A percentile compares a stretch with the other conserved stretches of the same genome.
These are phyloP conservation scores for Papilio xuthus DNA, from an alignment of 1,140 invertebrate species.

Conservation along the genomic window DNA sequence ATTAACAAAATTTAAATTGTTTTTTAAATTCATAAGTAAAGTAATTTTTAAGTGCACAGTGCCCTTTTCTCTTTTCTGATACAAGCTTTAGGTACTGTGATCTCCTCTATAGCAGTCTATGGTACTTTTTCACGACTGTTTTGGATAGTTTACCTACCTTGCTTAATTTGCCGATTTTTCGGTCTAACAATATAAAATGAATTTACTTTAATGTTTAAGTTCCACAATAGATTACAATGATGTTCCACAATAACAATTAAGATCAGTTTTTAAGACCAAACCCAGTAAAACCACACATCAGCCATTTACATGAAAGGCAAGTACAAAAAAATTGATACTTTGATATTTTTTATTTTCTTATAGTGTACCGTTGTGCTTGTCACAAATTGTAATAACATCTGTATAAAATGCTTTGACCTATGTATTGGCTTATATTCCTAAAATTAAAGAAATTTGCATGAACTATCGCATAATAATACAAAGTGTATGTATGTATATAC, in stretches of 20 bases:
- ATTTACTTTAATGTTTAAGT: conserved; percentile 62
- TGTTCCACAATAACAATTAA: conserved; percentile 67
- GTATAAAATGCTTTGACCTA: conserved; percentile 34
- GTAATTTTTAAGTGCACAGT: background rate
- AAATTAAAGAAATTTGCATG: conserved; percentile 61
- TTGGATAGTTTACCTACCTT: conserved; percentile 80
- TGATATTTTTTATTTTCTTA: conserved; percentile 73
- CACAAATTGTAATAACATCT: conserved; percentile 37
- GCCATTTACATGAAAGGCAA: conserved; percentile 82
- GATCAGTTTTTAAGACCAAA: conserved; percentile 50
- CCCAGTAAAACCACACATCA: conserved; percentile 68
- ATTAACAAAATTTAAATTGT: background rate
- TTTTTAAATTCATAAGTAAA: background rate
- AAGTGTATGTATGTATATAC: conserved; percentile 71
- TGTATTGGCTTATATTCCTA: conserved; percentile 55
- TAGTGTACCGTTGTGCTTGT: conserved; percentile 47
- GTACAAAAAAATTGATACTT: conserved; percentile 79
- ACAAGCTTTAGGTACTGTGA: conserved; percentile 1
- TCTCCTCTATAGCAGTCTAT: conserved; percentile 61
- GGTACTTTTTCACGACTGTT: conserved; percentile 80
- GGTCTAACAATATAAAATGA: conserved; percentile 70
- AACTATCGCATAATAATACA: conserved; percentile 65
- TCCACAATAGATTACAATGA: conserved; percentile 61
- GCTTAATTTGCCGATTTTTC: conserved; percentile 78
- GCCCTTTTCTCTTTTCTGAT: conserved; percentile 5